These are phyloP conservation scores for Hemitrygon akajei DNA, from an alignment of 2,797 vertebrate species.

Conservation along the genomic window DNA sequence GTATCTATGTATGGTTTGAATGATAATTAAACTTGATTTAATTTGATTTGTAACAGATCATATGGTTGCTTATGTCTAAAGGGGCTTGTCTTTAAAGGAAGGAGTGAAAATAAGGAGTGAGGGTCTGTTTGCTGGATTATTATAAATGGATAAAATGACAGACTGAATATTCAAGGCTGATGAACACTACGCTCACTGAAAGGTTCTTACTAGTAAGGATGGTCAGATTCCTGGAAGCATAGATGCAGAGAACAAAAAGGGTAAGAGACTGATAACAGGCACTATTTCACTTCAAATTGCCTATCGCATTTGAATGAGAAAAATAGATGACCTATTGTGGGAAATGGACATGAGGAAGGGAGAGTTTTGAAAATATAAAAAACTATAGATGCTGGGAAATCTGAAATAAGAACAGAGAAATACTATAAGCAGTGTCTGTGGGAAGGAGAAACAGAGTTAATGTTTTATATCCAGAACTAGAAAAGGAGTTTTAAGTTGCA, in stretches of 20 bases:
- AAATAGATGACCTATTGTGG: not conserved
- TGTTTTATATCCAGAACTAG: too few species aligned
- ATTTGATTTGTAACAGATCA: not conserved
- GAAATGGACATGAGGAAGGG: not conserved
- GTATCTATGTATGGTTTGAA: too few species aligned
- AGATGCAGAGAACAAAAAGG: not conserved
- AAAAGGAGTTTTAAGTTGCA: too few species aligned
- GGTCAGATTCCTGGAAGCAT: too few species aligned
- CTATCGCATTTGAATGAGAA: not conserved
- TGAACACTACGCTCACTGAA: not conserved
- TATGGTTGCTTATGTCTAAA: not conserved
- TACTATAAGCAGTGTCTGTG: too few species aligned
- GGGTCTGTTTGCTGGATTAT: not conserved
- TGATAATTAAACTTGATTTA: too few species aligned
- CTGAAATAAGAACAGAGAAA: too few species aligned
- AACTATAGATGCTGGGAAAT: too few species aligned
- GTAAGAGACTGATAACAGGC: not conserved
- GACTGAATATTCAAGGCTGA: not conserved
- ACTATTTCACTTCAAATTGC: not conserved
- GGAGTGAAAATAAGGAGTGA: not conserved
- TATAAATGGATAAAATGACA: not conserved
- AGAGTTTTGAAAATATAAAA: not conserved
- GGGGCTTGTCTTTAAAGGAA: not conserved
- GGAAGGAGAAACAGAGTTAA: too few species aligned
- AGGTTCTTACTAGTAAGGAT: not conserved